Evolutionary conservation across 92 coral and sea anemone genomes (phyloP).

Genomic region (Galaxea fascicularis): DNA sequence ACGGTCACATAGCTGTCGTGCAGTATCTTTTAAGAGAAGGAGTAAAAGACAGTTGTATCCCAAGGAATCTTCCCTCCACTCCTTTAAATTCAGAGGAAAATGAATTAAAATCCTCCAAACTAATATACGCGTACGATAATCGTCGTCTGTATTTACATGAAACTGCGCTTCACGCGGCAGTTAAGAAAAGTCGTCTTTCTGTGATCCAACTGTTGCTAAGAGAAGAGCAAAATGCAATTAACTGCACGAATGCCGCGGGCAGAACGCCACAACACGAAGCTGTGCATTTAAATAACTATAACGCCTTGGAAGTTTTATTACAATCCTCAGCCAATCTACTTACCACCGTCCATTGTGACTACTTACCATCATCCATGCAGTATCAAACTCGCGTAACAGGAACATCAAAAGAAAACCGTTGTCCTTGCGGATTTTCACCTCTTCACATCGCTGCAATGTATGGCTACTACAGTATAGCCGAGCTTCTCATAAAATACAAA

Average conservation of each 20-base stretch:
- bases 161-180: conserved; percentile 81
- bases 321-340: neutral
- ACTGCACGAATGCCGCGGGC: conserved; percentile 67
- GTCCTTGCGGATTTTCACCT: conserved; percentile 60
- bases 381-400: neutral
- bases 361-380: neutral
- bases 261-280: conserved; percentile 73
- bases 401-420: neutral
- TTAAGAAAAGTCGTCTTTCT: conserved; percentile 37
- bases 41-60: conserved; percentile 54
- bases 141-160: conserved; percentile 48
- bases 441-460: conserved; percentile 57
- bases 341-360: neutral
- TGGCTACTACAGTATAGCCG: conserved; percentile 46
- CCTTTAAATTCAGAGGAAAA: neutral
- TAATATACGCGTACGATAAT: conserved; percentile 14
- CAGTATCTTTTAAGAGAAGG: conserved; percentile 44
- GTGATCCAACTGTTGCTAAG: conserved; percentile 48
- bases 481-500: conserved; percentile 31
- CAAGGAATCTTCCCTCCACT: conserved; percentile 15
- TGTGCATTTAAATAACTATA: conserved; percentile 2
- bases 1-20: conserved; percentile 61
- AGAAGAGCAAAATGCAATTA: conserved; percentile 29
- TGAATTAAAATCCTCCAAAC: neutral
- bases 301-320: conserved; percentile 11